phyloP scores from a whole-genome alignment of 2,113 vertebrate genomes.

The Strigops habroptila region DNA sequence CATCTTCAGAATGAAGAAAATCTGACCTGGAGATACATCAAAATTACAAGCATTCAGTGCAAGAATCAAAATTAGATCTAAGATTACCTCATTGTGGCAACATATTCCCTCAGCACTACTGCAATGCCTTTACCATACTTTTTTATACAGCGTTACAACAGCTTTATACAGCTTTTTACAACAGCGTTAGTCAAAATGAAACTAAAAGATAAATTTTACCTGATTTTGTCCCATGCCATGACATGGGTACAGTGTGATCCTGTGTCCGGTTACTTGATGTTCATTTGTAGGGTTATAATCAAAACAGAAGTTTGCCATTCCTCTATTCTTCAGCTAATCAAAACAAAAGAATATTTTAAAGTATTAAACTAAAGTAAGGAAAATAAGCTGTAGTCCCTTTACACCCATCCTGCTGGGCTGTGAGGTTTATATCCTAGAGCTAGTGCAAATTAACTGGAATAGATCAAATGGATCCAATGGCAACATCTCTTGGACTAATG shows the following conservation, averaged over 20 bases:
- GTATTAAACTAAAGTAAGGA: not conserved
- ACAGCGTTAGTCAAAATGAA: not conserved
- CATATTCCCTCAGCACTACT: not conserved
- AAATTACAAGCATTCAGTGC: not conserved
- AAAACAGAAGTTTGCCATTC: conserved; percentile 85
- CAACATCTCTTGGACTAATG: not conserved
- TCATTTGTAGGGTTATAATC: conserved; percentile 92
- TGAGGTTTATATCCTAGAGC: not conserved
- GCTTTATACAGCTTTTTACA: too few relatives aligned
- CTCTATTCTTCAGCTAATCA: conserved; percentile 86
- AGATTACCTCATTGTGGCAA: not conserved
- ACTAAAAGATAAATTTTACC: conserved; percentile 70
- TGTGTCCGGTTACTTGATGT: conserved; percentile 75
- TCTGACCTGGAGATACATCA: not conserved
- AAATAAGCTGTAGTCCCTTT: not conserved
- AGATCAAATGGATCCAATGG: not conserved
- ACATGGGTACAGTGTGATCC: conserved; percentile 87
- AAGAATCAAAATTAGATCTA: not conserved
- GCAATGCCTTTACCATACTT: not conserved
- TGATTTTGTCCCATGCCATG: conserved; percentile 98
- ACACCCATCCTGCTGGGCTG: not conserved
- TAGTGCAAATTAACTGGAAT: not conserved
- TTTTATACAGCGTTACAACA: not conserved
- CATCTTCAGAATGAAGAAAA: not conserved
- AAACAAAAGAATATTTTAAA: conserved; percentile 23